Evolutionary conservation across 2,888 invertebrate genomes (phyloP).

Genomic region (Pyrrhia umbra): DNA sequence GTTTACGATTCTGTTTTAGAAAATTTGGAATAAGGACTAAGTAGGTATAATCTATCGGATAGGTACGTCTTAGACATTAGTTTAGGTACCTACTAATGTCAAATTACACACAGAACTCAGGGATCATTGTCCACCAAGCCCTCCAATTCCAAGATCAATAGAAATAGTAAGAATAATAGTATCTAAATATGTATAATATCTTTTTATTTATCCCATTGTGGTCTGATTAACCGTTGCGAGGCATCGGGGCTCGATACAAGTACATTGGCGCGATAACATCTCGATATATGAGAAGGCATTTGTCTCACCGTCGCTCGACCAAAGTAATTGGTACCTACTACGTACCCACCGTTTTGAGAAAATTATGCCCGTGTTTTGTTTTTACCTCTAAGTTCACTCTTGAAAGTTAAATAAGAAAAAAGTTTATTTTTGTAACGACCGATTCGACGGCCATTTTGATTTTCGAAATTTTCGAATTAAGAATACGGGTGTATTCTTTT

Average conservation of each 20-base stretch:
- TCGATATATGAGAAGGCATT: constrained; percentile 79
- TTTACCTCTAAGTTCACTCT: constrained; percentile 41
- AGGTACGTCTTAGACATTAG: too few species aligned
- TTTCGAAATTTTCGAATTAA: constrained; percentile 10
- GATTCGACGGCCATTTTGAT: constrained; percentile 25
- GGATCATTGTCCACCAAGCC: constrained; percentile 6
- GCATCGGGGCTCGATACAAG: constrained; percentile 65
- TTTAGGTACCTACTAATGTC: too few species aligned
- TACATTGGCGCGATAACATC: constrained; percentile 74
- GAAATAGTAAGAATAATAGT: constrained; percentile 48
- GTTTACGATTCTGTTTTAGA: too few species aligned
- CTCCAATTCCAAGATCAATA: constrained; percentile 40
- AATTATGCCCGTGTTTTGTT: constrained; percentile 52
- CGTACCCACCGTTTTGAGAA: constrained; percentile 55
- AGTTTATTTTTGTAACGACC: constrained; percentile 13
- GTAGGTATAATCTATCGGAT: too few species aligned
- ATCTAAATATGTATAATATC: constrained; percentile 11
- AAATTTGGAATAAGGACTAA: too few species aligned
- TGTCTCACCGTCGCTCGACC: constrained; percentile 69
- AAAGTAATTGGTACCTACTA: constrained; percentile 62
- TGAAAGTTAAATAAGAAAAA: constrained; percentile 38
- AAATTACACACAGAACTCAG: too few species aligned
- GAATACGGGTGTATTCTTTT: not conserved
- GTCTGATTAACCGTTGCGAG: constrained; percentile 62
- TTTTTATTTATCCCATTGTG: constrained; percentile 61